Evolutionary conservation across 1,140 invertebrate genomes (phyloP).

Genomic region (Drosophila paulistorum): DNA sequence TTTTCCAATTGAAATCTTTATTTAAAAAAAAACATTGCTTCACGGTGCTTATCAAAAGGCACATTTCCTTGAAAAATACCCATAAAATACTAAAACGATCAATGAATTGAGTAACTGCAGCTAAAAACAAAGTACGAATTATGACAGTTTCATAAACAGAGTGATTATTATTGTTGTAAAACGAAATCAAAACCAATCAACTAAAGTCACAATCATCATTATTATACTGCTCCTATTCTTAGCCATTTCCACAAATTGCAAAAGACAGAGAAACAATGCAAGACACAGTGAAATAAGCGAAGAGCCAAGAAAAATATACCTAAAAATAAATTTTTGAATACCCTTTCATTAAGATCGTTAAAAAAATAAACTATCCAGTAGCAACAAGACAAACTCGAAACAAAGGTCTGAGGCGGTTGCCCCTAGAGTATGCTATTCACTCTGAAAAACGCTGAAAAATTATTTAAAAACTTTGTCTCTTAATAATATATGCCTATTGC

Average conservation of each 20-base stretch:
- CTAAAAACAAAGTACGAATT: constrained; percentile 11
- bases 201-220: constrained; percentile 5
- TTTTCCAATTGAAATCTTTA: not conserved
- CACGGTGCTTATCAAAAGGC: not conserved
- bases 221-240: not conserved
- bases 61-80: constrained; percentile 3
- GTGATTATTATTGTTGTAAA: constrained; percentile 12
- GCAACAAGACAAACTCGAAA: no score
- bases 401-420: no score
- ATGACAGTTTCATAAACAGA: constrained; percentile 6
- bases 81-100: constrained; percentile 8
- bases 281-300: not conserved
- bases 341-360: not conserved
- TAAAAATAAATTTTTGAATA: not conserved
- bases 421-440: no score
- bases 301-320: not conserved
- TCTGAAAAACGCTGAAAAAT: no score
- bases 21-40: not conserved
- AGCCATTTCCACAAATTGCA: not conserved
- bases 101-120: constrained; percentile 14
- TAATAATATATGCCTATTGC: no score
- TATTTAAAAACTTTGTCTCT: no score
- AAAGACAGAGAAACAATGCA: not conserved
- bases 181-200: constrained; percentile 18
- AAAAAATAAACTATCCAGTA: no score